Evolutionary conservation across 1,140 invertebrate genomes (phyloP), one percentile per base, ranked within the genome.

Genomic region (Megathymus violae): DNA sequence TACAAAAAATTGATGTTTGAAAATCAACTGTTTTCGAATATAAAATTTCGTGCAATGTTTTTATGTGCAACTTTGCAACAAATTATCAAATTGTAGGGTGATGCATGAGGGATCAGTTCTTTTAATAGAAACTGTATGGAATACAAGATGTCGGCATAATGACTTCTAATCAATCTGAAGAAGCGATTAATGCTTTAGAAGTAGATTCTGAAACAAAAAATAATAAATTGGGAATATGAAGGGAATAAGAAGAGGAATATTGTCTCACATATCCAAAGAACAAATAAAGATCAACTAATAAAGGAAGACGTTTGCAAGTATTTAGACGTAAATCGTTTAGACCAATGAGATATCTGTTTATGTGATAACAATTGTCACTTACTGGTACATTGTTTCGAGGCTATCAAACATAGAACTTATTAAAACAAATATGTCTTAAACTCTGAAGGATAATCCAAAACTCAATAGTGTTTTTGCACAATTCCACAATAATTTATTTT

Each of bases 401-500:
- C 27, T 31, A 4, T 7, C 4, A 22, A 22, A 7, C 7, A 4
- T 9, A 31, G 27, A 31, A 7, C 9, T 31, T 31, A 31, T 7
- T 31, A 31, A n/a, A 51, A n/a, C 31, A 51, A 51, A 50, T 43
- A 19, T 46, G 22, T 46, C 46, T 78, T 51, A 86, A 46, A 85
- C 54, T 51, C 70, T 62, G 50, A 86, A 85, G 9, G 80, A 84
- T 58, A 87, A 74, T 67, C 77, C 80, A 43, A n/a, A n/a, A n/a
- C n/a, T n/a, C n/a, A 81, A 73, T 56, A 85, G 80, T 69, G 86
- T 81, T 59, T 68, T 76, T 47, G 78, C 86, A 54, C 77, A 66
- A 62, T 87, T 89, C 76, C 76, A 87, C 82, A 85, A 60, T 69
- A 87, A 87, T 89, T 89, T 89, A 77, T 59, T 65, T 56, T 74